These are phyloP conservation scores for Pseudomyrmex concolor DNA, from an alignment of 1,140 invertebrate genomes.

Conservation along the genomic window DNA sequence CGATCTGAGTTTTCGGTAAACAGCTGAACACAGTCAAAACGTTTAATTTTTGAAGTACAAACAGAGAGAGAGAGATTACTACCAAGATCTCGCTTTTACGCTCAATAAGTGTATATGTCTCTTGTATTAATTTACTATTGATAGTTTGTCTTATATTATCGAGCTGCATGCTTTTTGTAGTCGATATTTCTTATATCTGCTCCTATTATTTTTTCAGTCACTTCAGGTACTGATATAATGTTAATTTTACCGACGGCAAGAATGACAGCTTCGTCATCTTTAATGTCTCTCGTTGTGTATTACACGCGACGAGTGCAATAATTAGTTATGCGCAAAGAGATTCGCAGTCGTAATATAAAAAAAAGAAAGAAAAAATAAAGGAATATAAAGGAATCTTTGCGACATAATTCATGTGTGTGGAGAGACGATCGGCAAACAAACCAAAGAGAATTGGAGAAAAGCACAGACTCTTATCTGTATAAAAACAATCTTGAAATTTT, in stretches of 20 bases:
- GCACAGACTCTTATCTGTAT: constrained; percentile 4
- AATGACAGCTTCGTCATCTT: constrained; percentile 17
- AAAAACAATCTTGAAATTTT: background rate
- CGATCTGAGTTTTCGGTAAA: too few relatives aligned
- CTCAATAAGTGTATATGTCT: too few relatives aligned
- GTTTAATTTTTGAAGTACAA: too few relatives aligned
- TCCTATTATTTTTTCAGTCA: background rate
- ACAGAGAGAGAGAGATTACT: too few relatives aligned
- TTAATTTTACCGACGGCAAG: constrained; percentile 41
- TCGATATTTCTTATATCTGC: background rate
- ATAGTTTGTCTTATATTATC: too few relatives aligned
- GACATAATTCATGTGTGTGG: background rate
- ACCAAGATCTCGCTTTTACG: too few relatives aligned
- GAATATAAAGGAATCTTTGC: background rate
- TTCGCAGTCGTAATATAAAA: background rate
- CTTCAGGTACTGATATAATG: background rate
- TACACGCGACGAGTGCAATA: background rate
- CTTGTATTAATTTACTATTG: too few relatives aligned
- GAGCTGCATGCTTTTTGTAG: background rate
- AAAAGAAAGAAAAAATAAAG: constrained; percentile 10
- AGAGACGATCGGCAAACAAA: constrained; percentile 40
- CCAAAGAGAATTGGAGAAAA: constrained; percentile 9
- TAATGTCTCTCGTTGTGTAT: background rate
- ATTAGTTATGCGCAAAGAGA: constrained; percentile 17
- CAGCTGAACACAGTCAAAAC: too few relatives aligned